A percentile compares a stretch with the other conserved stretches of the same genome.
phyloP scores from a whole-genome alignment of 2,888 invertebrate species.

The Plutella xylostella region DNA sequence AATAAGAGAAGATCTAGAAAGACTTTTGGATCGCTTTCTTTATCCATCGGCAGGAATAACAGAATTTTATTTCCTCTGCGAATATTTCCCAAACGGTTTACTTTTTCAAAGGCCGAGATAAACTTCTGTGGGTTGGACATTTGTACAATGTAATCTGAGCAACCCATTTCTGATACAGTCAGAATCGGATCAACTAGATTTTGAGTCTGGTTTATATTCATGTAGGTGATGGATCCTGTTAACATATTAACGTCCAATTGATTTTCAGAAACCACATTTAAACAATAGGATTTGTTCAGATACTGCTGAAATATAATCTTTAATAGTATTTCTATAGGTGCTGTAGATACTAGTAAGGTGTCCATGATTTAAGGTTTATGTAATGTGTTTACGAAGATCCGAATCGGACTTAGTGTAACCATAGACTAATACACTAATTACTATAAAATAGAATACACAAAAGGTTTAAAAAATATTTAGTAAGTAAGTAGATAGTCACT shows the following conservation, averaged over 20 bases:
- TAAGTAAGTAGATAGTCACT: too few relatives aligned
- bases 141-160: conserved; percentile 55
- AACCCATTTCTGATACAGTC: conserved; percentile 49
- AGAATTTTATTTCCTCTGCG: conserved; percentile 57
- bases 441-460: too few relatives aligned
- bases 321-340: conserved; percentile 41
- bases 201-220: conserved; percentile 26
- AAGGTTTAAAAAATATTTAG: too few relatives aligned
- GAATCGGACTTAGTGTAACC: too few relatives aligned
- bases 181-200: conserved; percentile 30
- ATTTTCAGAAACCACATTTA: conserved; percentile 40
- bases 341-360: too few relatives aligned
- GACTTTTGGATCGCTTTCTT: conserved; percentile 16
- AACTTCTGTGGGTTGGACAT: conserved; percentile 41
- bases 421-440: too few relatives aligned
- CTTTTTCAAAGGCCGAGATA: conserved; percentile 45
- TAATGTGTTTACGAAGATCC: too few relatives aligned
- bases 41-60: conserved; percentile 38
- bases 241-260: conserved; percentile 24
- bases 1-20: conserved; percentile 33
- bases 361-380: too few relatives aligned
- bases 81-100: conserved; percentile 38
- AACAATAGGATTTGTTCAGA: conserved; percentile 38
- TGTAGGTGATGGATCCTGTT: conserved; percentile 26
- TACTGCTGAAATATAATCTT: conserved; percentile 36